Conservation (phyloP, 2,113 vertebrate genomes). For the Hydrolagus affinis region DNA sequence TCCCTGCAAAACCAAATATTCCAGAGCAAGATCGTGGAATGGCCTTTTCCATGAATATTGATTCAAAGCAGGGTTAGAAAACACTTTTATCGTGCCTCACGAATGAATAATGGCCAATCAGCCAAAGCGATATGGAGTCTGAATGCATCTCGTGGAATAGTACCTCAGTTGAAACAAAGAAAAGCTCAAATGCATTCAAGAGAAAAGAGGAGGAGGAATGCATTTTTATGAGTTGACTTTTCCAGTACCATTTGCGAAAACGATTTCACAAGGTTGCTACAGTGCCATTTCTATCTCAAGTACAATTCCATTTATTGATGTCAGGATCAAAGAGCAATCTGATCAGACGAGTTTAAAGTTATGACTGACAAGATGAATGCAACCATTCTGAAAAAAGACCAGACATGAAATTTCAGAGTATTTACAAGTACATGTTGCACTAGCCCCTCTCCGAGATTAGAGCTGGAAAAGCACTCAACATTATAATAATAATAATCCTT, state of each 20-base stretch:
- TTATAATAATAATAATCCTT: too few species aligned
- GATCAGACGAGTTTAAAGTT: not conserved
- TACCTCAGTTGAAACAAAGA: too few species aligned
- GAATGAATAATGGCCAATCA: too few species aligned
- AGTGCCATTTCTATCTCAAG: not conserved
- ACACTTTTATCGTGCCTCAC: too few species aligned
- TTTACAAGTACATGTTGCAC: not conserved
- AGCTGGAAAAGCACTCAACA: too few species aligned
- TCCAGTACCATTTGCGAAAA: not conserved
- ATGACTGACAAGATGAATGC: not conserved
- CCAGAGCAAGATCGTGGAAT: not conserved
- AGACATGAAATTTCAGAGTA: not conserved
- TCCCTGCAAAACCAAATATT: not conserved
- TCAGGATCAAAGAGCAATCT: not conserved
- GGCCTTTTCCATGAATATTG: not conserved
- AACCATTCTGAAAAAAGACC: not conserved
- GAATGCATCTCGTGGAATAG: too few species aligned
- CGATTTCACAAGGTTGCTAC: not conserved
- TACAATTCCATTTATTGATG: not conserved
- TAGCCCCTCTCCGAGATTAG: not conserved
- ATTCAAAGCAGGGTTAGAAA: not conserved
- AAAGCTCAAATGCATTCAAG: too few species aligned
- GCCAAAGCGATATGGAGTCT: too few species aligned
- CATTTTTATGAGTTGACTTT: not conserved
- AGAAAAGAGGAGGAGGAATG: too few species aligned